A percentile compares a stretch with the other conserved stretches of the same genome.
Evolutionary conservation across 1,140 invertebrate species (phyloP).

Genomic region (Muscidifurax raptorellus): DNA sequence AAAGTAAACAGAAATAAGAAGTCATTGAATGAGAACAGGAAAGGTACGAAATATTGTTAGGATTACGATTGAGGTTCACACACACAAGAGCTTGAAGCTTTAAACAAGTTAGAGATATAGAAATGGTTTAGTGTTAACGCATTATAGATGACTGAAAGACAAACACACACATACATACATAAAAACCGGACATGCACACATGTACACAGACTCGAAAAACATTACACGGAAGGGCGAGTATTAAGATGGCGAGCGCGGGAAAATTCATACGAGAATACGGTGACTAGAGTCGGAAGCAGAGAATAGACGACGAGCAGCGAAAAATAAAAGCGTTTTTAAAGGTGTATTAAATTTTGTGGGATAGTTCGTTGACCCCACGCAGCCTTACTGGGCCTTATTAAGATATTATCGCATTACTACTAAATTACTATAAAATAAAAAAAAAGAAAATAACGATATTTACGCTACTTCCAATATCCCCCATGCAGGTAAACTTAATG

Average conservation of each 20-base stretch:
- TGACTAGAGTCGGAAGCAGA: background rate
- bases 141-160: conserved; percentile 28
- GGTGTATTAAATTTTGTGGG: conserved; percentile 73
- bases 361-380: conserved; percentile 71
- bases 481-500: conserved; percentile 62
- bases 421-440: conserved; percentile 69
- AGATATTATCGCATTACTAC: conserved; percentile 73
- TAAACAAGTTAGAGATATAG: conserved; percentile 35
- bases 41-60: background rate
- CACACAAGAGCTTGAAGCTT: conserved; percentile 44
- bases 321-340: conserved; percentile 64
- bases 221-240: background rate
- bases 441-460: conserved; percentile 66
- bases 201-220: background rate
- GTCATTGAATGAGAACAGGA: conserved; percentile 51
- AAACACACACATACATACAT: background rate
- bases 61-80: conserved; percentile 16
- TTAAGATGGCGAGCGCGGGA: background rate
- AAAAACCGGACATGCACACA: background rate
- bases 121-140: conserved; percentile 34
- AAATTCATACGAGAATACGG: conserved; percentile 11
- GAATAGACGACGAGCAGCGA: conserved; percentile 6
- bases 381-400: conserved; percentile 76
- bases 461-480: conserved; percentile 69
- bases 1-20: conserved; percentile 39